phyloP scores from a whole-genome alignment of 1,140 invertebrate species.

The Aphelenchoides besseyi region DNA sequence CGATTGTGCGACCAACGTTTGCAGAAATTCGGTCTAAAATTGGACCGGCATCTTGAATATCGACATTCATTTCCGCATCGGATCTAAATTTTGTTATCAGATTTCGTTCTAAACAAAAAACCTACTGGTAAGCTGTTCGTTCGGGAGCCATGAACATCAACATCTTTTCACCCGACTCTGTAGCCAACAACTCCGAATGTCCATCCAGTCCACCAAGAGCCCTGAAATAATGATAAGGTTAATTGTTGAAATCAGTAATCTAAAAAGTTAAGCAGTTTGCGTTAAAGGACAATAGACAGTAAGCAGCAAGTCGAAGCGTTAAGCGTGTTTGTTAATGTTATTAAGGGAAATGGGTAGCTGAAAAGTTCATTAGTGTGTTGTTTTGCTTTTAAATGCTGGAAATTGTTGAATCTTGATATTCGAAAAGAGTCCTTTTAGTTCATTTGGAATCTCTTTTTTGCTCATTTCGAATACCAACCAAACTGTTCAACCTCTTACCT shows the following conservation, averaged over 20 bases:
- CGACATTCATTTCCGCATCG: conserved; percentile 1
- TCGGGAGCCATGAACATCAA: conserved; percentile 11
- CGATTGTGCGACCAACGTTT: not conserved
- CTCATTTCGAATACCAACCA: not conserved
- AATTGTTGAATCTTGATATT: not conserved
- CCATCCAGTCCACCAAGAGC: not conserved
- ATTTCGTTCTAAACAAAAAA: not conserved
- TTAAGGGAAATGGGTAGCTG: not conserved
- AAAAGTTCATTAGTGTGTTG: not conserved
- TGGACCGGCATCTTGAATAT: not conserved
- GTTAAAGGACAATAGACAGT: conserved; percentile 6
- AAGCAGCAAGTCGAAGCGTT: conserved; percentile 7
- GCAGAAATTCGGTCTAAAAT: not conserved
- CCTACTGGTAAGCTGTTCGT: not conserved
- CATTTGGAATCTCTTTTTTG: not conserved
- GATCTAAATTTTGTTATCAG: not conserved
- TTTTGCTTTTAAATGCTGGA: not conserved
- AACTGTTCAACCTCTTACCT: not conserved
- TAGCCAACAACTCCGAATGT: not conserved
- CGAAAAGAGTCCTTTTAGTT: not conserved
- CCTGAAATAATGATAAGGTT: not conserved
- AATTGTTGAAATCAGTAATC: not conserved
- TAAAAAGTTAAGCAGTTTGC: conserved; percentile 3
- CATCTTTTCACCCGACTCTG: not conserved
- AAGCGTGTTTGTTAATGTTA: not conserved